Percentiles rank a stretch among this genome's conserved stretches.
These are phyloP conservation scores for Drosophila tropicalis DNA, from an alignment of 1,140 invertebrate genomes.

Conservation along the genomic window DNA sequence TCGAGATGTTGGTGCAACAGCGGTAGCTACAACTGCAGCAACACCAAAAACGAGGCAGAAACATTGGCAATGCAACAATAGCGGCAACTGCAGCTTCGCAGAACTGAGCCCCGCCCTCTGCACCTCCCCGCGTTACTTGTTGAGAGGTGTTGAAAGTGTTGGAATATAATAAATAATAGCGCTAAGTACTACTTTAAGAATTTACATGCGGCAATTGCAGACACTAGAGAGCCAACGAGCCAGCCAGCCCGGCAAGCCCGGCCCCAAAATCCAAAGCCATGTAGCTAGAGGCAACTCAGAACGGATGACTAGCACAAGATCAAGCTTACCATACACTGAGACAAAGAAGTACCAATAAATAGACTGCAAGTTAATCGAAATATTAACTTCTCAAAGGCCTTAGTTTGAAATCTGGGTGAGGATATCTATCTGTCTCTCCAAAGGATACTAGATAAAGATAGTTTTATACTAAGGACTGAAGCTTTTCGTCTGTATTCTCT, in stretches of 20 bases:
- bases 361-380: not conserved
- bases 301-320: conserved; percentile 8
- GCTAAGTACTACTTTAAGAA: conserved; percentile 83
- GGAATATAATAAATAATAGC: conserved; percentile 83
- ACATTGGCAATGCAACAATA: conserved; percentile 66
- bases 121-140: conserved; percentile 62
- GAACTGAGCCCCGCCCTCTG: conserved; percentile 13
- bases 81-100: conserved; percentile 23
- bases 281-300: conserved; percentile 16
- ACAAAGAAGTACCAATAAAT: not conserved
- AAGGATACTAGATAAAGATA: no score
- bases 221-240: conserved; percentile 20
- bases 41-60: conserved; percentile 37
- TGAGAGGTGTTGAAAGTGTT: conserved; percentile 82
- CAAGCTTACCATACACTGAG: conserved; percentile 24
- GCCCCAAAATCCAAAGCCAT: conserved; percentile 58
- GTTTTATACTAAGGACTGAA: no score
- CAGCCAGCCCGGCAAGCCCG: conserved; percentile 20
- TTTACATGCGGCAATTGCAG: conserved; percentile 81
- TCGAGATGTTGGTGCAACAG: conserved; percentile 50
- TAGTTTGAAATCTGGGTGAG: no score
- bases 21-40: conserved; percentile 39
- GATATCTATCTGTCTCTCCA: no score
- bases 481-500: no score
- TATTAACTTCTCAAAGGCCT: no score